These are phyloP conservation scores for Sander lucioperca DNA, from an alignment of 2,113 vertebrate genomes.

Conservation along the genomic window DNA sequence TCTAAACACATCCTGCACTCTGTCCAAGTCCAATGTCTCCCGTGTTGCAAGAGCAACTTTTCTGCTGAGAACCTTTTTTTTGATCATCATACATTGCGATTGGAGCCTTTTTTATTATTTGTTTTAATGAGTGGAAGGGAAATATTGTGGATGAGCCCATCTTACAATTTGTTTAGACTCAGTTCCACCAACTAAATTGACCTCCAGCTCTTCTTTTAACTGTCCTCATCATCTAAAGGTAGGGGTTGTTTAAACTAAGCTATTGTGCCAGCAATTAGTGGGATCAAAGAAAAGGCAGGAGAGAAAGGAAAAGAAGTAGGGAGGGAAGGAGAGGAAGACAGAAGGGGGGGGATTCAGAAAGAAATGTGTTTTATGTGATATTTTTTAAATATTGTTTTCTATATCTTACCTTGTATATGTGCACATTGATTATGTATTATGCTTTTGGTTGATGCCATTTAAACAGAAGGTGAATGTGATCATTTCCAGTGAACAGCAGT, in stretches of 20 bases:
- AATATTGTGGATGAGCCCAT: constrained; percentile 4
- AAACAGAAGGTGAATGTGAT: not conserved
- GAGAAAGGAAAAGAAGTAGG: not conserved
- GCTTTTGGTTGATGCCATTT: not conserved
- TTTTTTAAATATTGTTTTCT: constrained; percentile 24
- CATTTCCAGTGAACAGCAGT: not conserved
- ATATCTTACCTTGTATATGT: not conserved
- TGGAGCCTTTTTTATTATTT: constrained; percentile 12
- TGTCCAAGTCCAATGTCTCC: constrained; percentile 69
- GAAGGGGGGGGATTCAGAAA: not conserved
- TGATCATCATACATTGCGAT: not conserved
- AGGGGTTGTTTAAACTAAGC: constrained; percentile 58
- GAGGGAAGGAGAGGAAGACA: not conserved
- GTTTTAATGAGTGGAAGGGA: constrained; percentile 34
- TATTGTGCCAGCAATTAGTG: constrained; percentile 61
- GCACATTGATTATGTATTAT: constrained; percentile 13
- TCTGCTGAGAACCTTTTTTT: not conserved
- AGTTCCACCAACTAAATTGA: constrained; percentile 39
- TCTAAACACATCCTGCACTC: constrained; percentile 69
- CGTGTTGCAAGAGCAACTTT: constrained; percentile 54
- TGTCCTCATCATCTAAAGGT: constrained; percentile 54
- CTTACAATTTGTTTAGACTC: constrained; percentile 38
- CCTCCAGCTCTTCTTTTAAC: constrained; percentile 25
- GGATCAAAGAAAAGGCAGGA: constrained; percentile 65
- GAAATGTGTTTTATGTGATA: constrained; percentile 34